Percentiles rank a stretch among this genome's conserved stretches.
These are phyloP conservation scores for Scytalopus superciliaris DNA, from an alignment of 2,113 vertebrate genomes.

Conservation along the genomic window DNA sequence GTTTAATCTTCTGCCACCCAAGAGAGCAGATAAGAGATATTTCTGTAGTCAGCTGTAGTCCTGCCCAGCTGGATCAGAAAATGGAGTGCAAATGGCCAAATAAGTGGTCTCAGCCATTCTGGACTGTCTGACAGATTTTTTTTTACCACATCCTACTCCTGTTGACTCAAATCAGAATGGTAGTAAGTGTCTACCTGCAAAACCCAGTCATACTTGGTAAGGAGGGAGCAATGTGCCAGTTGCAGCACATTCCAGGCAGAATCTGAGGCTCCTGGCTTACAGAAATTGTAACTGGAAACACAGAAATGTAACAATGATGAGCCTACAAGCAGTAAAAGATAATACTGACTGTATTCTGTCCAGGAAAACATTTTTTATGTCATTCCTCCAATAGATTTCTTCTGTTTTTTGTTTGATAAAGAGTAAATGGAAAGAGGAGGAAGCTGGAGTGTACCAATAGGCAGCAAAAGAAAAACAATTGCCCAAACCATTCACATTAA, in stretches of 20 bases:
- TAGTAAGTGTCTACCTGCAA: background rate
- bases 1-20: background rate
- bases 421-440: background rate
- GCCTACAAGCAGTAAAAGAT: background rate
- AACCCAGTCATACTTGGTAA: background rate
- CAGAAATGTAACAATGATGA: slow-evolving; percentile 27
- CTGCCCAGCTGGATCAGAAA: background rate
- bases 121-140: background rate
- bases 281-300: background rate
- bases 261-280: background rate
- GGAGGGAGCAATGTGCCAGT: background rate
- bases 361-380: background rate
- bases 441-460: background rate
- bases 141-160: background rate
- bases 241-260: background rate
- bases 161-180: background rate
- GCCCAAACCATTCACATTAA: background rate
- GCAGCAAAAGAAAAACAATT: background rate
- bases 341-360: background rate
- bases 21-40: background rate
- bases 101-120: background rate
- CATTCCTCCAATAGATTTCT: background rate
- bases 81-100: background rate
- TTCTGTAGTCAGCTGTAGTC: background rate
- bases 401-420: background rate